Conservation (phyloP, 2,113 vertebrate genomes). For the Ammospiza nelsoni region DNA sequence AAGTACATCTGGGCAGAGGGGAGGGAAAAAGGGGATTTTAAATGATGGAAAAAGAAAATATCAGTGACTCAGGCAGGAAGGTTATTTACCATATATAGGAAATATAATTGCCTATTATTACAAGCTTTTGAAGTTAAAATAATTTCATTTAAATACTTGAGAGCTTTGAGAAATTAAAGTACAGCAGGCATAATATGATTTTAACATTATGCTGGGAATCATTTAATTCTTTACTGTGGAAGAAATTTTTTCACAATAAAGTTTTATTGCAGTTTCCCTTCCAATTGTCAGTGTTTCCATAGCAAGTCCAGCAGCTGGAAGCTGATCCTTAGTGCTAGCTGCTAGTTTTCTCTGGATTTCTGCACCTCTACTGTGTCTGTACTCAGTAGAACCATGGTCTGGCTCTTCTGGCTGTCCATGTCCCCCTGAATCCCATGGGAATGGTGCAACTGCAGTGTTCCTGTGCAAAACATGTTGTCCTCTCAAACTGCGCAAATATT, state of each 20-base stretch:
- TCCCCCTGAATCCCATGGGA: background rate
- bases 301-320: slow-evolving; percentile 17
- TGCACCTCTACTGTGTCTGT: background rate
- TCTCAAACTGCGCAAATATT: background rate
- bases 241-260: background rate
- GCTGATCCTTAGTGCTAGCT: background rate
- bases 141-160: slow-evolving; percentile 60
- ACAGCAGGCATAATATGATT: slow-evolving; percentile 31
- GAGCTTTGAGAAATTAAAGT: slow-evolving; percentile 33
- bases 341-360: background rate
- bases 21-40: background rate
- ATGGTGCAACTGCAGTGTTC: background rate
- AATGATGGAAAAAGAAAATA: background rate
- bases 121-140: slow-evolving; percentile 55
- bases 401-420: background rate
- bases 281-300: slow-evolving; percentile 25
- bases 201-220: slow-evolving; percentile 43
- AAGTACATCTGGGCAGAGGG: background rate
- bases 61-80: background rate
- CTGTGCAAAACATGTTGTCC: background rate
- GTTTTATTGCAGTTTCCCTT: slow-evolving; percentile 9
- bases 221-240: slow-evolving; percentile 23
- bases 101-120: slow-evolving; percentile 33
- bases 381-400: background rate
- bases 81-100: slow-evolving; percentile 11